phyloP scores from a whole-genome alignment of 2,888 invertebrate species.

The Nineta flava region DNA sequence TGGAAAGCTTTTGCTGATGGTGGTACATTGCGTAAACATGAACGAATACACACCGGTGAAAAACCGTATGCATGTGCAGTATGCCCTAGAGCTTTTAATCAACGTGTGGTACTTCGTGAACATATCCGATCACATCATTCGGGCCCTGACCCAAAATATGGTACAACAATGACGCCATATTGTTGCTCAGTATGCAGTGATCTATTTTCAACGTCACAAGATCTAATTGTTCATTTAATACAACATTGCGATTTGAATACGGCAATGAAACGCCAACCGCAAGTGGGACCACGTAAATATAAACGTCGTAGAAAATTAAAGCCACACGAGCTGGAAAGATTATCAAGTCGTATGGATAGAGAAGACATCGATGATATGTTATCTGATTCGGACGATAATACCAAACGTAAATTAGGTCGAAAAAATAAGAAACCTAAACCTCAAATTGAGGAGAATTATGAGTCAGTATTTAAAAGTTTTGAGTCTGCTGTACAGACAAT shows the following conservation, averaged over 20 bases:
- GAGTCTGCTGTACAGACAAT: conserved; percentile 32
- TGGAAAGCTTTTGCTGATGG: conserved; percentile 85
- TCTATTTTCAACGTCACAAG: conserved; percentile 50
- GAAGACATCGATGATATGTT: conserved; percentile 15
- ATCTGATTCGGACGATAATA: conserved; percentile 26
- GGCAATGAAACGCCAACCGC: conserved; percentile 61
- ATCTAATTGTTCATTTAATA: conserved; percentile 66
- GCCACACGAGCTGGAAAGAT: conserved; percentile 38
- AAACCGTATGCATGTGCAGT: conserved; percentile 80
- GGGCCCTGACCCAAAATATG: conserved; percentile 55
- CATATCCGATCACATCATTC: conserved; percentile 78
- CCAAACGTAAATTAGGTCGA: conserved; percentile 23
- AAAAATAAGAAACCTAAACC: conserved; percentile 18
- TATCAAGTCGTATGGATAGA: conserved; percentile 21
- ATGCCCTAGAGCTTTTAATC: conserved; percentile 75
- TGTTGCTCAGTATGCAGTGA: conserved; percentile 64
- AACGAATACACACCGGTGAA: conserved; percentile 72
- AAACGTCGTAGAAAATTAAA: conserved; percentile 64
- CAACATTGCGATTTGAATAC: conserved; percentile 77
- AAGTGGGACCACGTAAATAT: conserved; percentile 64
- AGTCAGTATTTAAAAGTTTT: conserved; percentile 30
- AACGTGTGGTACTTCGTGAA: conserved; percentile 68
- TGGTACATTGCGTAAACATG: conserved; percentile 70
- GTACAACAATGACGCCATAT: conserved; percentile 44
- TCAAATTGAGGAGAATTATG: conserved; percentile 25